Base-by-base conservation (phyloP, 1,140 invertebrate genomes). In the Chironomus tepperi region DNA sequence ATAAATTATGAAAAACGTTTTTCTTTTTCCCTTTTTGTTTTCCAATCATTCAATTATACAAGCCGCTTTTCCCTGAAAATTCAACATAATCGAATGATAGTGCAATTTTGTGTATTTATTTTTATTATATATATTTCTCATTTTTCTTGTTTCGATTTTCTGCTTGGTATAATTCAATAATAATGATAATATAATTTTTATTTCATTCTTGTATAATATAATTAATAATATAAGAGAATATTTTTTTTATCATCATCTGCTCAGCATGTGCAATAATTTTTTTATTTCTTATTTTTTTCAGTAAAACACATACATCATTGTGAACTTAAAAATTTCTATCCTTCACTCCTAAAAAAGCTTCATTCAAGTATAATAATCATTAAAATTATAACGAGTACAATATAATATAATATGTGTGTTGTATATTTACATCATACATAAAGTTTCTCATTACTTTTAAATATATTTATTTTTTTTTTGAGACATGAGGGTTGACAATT, bases 201-300 rank as follows among this genome's bases (percentile, higher is more conserved):
- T 34, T 34, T 57, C 12, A 57, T 57, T 57, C n/a, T 12, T 57
- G 47, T 57, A 57, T 57, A 57, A 57, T 57, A 57, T 57, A 57
- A 57, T 57, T 57, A 57, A 57, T 57, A 57, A 57, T 57, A n/a
- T 57, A 57, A 57, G 47, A 57, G 47, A 57, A 57, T n/a, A 57
- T 57, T 57, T 57, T 57, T 15, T 57, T 57, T n/a, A 12, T 57
- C 47, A 57, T 57, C 47, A 57, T 57, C 47, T 57, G 47, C 47
- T 57, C 47, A 57, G 47, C 47, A 57, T 57, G 47, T 57, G 47
- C 47, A 57, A 47, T 9, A 2, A 34, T 34, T 34, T 34, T 34
- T 34, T 34, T 34, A 2, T 34, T 34, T 47, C 3, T 57, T 15
- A 8, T 12, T 57, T 15, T 12, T 57, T 5, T n/a, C 12, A 57